Percentiles rank a stretch among this genome's conserved stretches.
Conservation (phyloP, 2,113 vertebrate genomes). For the Paraplagusia blochii region DNA sequence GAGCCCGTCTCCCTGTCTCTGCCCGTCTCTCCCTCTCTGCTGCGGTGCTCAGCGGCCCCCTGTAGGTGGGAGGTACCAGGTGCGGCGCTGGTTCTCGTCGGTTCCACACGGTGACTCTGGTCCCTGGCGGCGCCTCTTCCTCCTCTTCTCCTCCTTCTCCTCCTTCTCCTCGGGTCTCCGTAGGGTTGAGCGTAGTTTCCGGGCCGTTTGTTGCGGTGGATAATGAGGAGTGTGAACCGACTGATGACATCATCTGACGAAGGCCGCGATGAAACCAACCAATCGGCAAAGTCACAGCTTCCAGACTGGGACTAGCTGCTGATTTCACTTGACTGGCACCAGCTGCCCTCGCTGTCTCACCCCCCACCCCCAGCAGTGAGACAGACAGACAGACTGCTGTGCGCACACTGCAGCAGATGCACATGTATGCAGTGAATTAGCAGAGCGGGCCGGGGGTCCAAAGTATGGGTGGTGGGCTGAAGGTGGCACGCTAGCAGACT, state of each 20-base stretch:
- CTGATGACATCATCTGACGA: slow-evolving; percentile 70
- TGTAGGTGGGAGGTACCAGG: slow-evolving; percentile 67
- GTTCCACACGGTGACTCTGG: slow-evolving; percentile 66
- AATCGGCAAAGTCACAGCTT: slow-evolving; percentile 58
- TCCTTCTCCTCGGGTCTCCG: slow-evolving; percentile 57
- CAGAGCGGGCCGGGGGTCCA: too few relatives aligned
- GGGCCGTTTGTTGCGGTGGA: slow-evolving; percentile 72
- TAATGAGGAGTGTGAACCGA: slow-evolving; percentile 71
- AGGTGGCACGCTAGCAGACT: too few relatives aligned
- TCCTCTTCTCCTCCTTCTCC: slow-evolving; percentile 55
- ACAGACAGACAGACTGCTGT: slow-evolving; percentile 45
- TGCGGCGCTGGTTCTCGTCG: slow-evolving; percentile 74
- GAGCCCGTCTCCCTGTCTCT: too few relatives aligned
- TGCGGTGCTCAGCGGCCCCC: slow-evolving; percentile 62
- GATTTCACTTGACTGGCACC: slow-evolving; percentile 77
- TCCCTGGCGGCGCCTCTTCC: slow-evolving; percentile 56
- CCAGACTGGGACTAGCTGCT: slow-evolving; percentile 73
- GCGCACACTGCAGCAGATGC: slow-evolving; percentile 53
- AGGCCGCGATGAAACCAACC: slow-evolving; percentile 54
- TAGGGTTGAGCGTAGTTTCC: slow-evolving; percentile 69
- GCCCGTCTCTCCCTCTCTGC: neutral
- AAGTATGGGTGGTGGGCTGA: too few relatives aligned
- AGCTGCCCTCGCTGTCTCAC: slow-evolving; percentile 68
- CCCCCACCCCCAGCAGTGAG: slow-evolving; percentile 52
- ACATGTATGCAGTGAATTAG: neutral